Base-by-base conservation (phyloP, 1,140 invertebrate genomes). In the Rhopalosiphum maidis region DNA sequence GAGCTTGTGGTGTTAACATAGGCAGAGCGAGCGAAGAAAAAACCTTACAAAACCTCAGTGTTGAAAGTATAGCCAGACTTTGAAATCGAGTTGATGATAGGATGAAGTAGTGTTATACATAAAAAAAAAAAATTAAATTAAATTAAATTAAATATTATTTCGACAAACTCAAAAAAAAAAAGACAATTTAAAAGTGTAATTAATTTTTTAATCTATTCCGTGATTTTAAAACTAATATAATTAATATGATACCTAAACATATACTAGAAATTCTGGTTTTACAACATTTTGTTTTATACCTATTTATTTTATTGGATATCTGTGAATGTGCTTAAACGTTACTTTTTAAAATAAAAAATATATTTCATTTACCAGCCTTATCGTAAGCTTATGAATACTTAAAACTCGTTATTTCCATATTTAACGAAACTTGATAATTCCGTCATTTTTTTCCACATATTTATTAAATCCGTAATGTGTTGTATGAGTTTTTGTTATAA, bases 21-120 rank as follows among this genome's bases (percentile, higher is more conserved):
- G 54, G 60, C 55, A 48, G 43, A 92, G n/a, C n/a, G 22, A 77
- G 8, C 30, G 77, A 82, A 92, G 91, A 77, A 91, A 91, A 60
- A 77, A 35, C n/a, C 60, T 46, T 48, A 23, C 15, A 83, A 77
- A 92, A 92, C n/a, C 77, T 83, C 21, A 25, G 77, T 54, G 43
- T 54, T 92, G 22, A 83, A 92, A 92, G 68, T 82, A 92, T 92
- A 83, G 83, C 41, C 43, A 82, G 43, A 54, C 77, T 35, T 89
- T 35, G 23, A 92, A 92, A 92, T 85, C n/a, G n/a, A 92, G 91
- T 92, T 83, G n/a, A 82, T 83, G 90, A 77, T 46, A 23, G 21
- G n/a, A 92, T 48, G 18, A n/a, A 21, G 43, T n/a, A 2, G 30
- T 35, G n/a, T 55, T 92, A 82, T 5, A 48, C n/a, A n/a, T 68